Percentiles rank a stretch among this genome's conserved stretches.
These are phyloP conservation scores for Eidolon helvum DNA, from an alignment of 2,113 vertebrate genomes.

Conservation along the genomic window DNA sequence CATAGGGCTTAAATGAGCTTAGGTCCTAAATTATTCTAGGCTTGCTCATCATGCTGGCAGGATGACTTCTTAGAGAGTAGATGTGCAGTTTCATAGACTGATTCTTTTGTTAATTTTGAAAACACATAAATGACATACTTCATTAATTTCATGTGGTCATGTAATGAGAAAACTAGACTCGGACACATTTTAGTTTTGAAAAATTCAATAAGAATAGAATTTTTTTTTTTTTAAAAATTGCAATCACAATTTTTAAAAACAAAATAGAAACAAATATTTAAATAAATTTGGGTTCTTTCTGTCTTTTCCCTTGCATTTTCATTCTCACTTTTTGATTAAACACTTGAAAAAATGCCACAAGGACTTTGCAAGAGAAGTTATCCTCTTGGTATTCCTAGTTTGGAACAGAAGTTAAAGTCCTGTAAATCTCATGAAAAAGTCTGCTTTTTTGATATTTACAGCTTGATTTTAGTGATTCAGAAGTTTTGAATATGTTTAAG, in stretches of 20 bases:
- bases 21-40: background rate
- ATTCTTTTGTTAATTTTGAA: background rate
- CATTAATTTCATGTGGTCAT: background rate
- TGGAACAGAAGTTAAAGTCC: constrained; percentile 20
- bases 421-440: constrained; percentile 52
- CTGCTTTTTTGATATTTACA: constrained; percentile 62
- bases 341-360: background rate
- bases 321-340: background rate
- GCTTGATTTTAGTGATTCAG: constrained; percentile 43
- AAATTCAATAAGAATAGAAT: background rate
- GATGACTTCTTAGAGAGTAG: background rate
- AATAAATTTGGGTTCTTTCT: background rate
- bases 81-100: background rate
- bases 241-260: background rate
- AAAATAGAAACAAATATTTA: background rate
- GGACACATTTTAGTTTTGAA: background rate
- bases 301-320: background rate
- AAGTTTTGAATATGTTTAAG: constrained; percentile 55
- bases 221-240: background rate
- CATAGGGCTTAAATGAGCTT: background rate
- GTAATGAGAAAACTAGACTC: background rate
- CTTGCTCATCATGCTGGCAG: background rate
- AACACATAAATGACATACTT: background rate
- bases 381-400: constrained; percentile 8
- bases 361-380: background rate